Percentiles rank a stretch among this genome's conserved stretches.
phyloP scores from a whole-genome alignment of 2,113 vertebrate genomes.

The Odontesthes bonariensis region DNA sequence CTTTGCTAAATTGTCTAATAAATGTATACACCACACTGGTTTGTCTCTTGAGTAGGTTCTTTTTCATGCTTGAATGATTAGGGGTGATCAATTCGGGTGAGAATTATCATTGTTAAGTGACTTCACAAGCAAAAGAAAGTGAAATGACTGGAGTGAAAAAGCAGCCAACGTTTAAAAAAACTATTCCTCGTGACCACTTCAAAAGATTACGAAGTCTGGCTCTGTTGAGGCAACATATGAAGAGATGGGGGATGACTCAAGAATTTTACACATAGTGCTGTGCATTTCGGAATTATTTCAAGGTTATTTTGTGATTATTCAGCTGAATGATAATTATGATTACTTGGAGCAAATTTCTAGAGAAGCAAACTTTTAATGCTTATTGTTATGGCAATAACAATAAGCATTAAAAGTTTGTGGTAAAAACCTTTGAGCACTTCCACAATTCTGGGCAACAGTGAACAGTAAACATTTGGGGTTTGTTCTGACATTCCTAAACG shows the following conservation, averaged over 20 bases:
- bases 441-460: constrained; percentile 33
- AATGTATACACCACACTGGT: no score
- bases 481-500: constrained; percentile 37
- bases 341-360: constrained; percentile 5
- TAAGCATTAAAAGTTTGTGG: no score
- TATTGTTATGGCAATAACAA: constrained; percentile 3
- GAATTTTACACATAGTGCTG: background rate
- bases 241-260: background rate
- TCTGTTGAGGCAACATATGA: background rate
- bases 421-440: constrained; percentile 21
- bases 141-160: background rate
- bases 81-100: no score
- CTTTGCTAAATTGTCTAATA: no score
- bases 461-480: constrained; percentile 32
- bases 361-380: constrained; percentile 5
- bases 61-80: no score
- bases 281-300: background rate
- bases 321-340: constrained; percentile 3
- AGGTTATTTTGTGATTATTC: background rate
- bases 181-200: no score
- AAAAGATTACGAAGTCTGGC: no score
- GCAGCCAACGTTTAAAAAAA: background rate
- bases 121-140: background rate
- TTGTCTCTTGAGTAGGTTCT: no score
- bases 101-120: no score